Evolutionary conservation across 2,797 vertebrate genomes (phyloP).

Genomic region (Xiphorhynchus erythropygius): DNA sequence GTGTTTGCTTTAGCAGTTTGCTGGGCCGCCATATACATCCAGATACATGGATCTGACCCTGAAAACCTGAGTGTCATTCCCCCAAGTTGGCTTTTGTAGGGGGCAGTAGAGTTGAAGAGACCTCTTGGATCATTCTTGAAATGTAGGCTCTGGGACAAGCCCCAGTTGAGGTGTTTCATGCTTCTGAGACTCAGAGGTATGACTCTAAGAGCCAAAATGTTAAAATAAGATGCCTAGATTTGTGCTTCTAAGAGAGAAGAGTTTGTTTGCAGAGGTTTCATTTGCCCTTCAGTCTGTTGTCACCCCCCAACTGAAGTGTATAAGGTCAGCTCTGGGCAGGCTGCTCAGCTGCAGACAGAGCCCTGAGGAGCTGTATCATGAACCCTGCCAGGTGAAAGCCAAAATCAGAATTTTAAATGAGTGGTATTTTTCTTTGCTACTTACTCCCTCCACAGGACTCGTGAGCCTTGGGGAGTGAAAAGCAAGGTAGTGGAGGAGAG

Average conservation of each 20-base stretch:
- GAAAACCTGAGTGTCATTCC: background rate
- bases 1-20: constrained; percentile 6
- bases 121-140: background rate
- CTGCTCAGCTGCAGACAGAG: background rate
- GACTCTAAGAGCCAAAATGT: background rate
- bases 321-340: background rate
- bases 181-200: background rate
- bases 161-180: background rate
- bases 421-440: background rate
- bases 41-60: background rate
- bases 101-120: background rate
- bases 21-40: background rate
- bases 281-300: background rate
- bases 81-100: background rate
- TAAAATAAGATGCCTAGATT: background rate
- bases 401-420: background rate
- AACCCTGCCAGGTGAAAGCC: background rate
- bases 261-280: background rate
- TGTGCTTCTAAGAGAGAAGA: background rate
- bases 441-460: background rate
- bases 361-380: background rate
- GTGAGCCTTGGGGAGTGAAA: background rate
- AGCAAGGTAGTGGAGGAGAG: background rate
- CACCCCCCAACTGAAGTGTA: background rate
- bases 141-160: background rate